Evolutionary conservation across 2,797 vertebrate species (phyloP), one percentile per base, ranked within the genome.

Genomic region (Ctenopoma kingsleyae): DNA sequence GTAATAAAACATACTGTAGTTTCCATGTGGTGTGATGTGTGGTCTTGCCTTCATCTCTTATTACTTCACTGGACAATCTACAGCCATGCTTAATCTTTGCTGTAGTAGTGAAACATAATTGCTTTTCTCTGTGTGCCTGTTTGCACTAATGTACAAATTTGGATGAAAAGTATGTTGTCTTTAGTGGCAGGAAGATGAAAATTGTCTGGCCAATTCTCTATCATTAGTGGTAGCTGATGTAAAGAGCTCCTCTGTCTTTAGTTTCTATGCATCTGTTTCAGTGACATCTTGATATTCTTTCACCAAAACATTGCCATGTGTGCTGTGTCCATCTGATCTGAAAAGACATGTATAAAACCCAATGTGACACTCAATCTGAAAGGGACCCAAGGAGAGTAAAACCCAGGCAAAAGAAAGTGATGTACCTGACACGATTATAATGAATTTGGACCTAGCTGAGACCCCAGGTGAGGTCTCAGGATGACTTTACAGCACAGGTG

Each of bases 11-110:
- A 67, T 53, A 27, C 19, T 53, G 50, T 51, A 46, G 38, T 57
- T 77, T 76, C 74, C 17, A 71, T 50, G 27, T 40, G 22, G 69
- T 50, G 27, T 40, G 22, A 71, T 48, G 66, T 56, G 59, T 62
- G 35, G 62, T 53, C 12, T 67, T 67, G 16, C 71, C 58, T 43
- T 62, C 3, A 40, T 56, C 23, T 77, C 49, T 38, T 48, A 54
- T 73, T 69, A 52, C 49, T 55, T 52, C 44, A 63, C 40, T 3
- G 35, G 46, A 59, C 5, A 54, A 56, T 36, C n/a, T 36, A 19
- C 35, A 56, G 40, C 47, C 6, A 15, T 27, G 32, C 59, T 22
- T 11, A 30, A 19, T 38, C 30, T 52, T 9, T 17, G 62, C 4
- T 60, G 15, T 23, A 48, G 22, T 16, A 22, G n/a, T 61, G 22